Base-by-base conservation (phyloP, 1,140 invertebrate species). In the Cydia fagiglandana region DNA sequence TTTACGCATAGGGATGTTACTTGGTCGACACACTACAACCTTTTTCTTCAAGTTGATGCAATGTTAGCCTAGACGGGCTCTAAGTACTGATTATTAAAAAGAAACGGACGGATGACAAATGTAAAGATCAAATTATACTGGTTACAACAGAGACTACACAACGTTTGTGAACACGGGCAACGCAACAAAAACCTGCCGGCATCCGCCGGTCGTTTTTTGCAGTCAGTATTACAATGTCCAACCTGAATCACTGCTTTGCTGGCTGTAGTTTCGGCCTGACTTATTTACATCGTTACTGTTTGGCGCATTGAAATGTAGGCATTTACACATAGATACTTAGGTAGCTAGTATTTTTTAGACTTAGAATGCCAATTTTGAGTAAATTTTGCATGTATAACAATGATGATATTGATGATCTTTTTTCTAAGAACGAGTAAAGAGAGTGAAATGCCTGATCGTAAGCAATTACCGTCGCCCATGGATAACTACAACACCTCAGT, bases 161-260 rank as follows among this genome's bases (percentile, higher is more conserved):
- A 17, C 15, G 15, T 17, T 53, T 53, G 50, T 53, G n/a, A n/a
- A 53, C 50, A 17, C 10, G 10, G 7, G 17, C 56, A 41, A 10
- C 45, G 45, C 45, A 2, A 30, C 20, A 30, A 68, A 68, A 68
- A 68, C 38, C 13, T n/a, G 28, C 15, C 64, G 30, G 30, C 28
- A 34, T 68, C 15, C 64, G 64, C 7, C 24, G 28, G 28, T 70
- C 6, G 34, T 38, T 34, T 17, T 70, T 68, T 68, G 15, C 13
- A 13, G 64, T 30, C 64, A 38, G 66, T 38, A 66, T 41, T 70
- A 70, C 66, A 70, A 45, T 70, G 34, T 41, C 66, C 5, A 15
- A 70, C 66, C 66, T 70, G 66, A 70, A 70, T 70, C 66, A 41
- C 15, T 41, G 66, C 34, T 70, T 70, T 41, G 30, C 15, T n/a